Evolutionary conservation across 1,140 invertebrate genomes (phyloP).

Genomic region (Macrobrachium rosenbergii): DNA sequence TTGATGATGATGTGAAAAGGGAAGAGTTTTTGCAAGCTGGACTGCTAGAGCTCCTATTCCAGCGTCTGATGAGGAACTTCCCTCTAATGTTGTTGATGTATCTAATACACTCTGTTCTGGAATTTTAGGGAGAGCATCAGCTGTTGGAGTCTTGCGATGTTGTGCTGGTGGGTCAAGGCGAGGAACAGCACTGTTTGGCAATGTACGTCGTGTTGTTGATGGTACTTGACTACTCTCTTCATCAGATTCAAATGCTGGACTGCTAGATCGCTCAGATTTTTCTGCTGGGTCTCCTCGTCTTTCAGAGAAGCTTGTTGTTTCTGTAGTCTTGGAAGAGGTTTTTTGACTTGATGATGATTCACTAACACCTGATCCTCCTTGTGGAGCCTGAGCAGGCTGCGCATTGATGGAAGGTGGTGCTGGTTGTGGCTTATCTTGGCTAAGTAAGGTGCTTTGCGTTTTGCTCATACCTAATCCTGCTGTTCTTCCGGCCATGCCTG

Average conservation of each 20-base stretch:
- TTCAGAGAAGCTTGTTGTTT: constrained; percentile 71
- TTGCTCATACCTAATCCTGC: constrained; percentile 87
- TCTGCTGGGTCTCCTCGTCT: constrained; percentile 54
- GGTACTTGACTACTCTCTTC: constrained; percentile 79
- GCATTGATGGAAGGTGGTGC: constrained; percentile 47
- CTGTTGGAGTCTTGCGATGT: constrained; percentile 69
- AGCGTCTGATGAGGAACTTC: constrained; percentile 57
- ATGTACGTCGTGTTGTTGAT: constrained; percentile 71
- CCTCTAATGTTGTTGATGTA: constrained; percentile 73
- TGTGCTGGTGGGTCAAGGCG: constrained; percentile 69
- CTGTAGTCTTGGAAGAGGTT: constrained; percentile 76
- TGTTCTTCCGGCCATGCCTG: constrained; percentile 88
- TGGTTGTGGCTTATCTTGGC: constrained; percentile 58
- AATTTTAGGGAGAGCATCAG: constrained; percentile 77
- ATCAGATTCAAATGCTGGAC: constrained; percentile 95
- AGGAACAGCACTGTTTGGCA: constrained; percentile 75
- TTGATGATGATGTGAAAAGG: constrained; percentile 43
- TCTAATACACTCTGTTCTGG: constrained; percentile 78
- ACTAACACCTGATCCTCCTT: constrained; percentile 49
- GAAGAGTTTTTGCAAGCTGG: constrained; percentile 36
- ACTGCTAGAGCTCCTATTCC: constrained; percentile 61
- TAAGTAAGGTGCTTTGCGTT: constrained; percentile 70
- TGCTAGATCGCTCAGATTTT: constrained; percentile 88
- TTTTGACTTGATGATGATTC: constrained; percentile 76
- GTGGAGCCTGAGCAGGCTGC: constrained; percentile 42